Evolutionary conservation across 2,888 invertebrate genomes (phyloP), one percentile per base, ranked within the genome.

Genomic region (Luperina nickerlii): DNA sequence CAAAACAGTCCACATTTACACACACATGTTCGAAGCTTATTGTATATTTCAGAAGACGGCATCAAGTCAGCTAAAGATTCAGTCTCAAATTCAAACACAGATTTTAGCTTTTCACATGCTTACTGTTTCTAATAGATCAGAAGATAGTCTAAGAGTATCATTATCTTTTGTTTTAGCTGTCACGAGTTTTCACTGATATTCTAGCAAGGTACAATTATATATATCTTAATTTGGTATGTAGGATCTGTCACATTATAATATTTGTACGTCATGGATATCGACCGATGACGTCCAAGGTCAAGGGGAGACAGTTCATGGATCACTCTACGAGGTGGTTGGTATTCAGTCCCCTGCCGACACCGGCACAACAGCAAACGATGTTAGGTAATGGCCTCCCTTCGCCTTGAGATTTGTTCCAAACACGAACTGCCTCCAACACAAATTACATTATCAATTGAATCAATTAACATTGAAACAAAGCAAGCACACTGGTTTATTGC

Each of bases 251-350:
- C 82, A 89, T 84, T 86, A 84, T 87, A 82, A 83, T 88, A 86
- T 84, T 90, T 87, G 90, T 90, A 93, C 91, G 94, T 95, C 93
- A 95, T 87, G 86, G 86, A 91, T 94, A 96, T 96, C 93, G 96
- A 96, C 94, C 94, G 91, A 93, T 94, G 91, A 92, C 90, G 90
- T 89, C 85, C 94, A 96, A 95, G 96, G 96, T 94, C 93, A 95
- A 94, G 92, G 92, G 93, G 91, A 92, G 92, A 91, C 87, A 92
- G 88, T 86, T 91, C 83, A 88, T 92, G 87, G 83, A 89, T 90
- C 88, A 90, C 89, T 90, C 90, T 90, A 87, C 83, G 87, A 90
- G 90, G 91, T 91, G 88, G 87, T 88, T 88, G 84, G 89, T 90
- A 89, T 91, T 85, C 82, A 89, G 90, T 86, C 88, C 85, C 86